phyloP scores from a whole-genome alignment of 35 echinoderm and acorn worm species.

The Lytechinus variegatus region DNA sequence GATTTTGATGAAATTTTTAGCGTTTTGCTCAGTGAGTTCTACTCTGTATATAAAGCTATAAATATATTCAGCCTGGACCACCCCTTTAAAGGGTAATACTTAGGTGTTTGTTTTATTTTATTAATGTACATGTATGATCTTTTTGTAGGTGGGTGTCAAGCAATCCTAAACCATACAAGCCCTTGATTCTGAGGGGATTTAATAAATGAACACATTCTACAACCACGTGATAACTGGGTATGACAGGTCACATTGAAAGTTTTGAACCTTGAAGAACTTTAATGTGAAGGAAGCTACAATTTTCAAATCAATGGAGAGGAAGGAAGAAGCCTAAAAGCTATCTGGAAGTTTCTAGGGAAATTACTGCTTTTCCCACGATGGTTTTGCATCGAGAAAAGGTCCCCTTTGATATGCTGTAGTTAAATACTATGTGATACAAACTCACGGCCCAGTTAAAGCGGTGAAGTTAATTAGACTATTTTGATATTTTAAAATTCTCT shows the following conservation, averaged over 20 bases:
- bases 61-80: too few species aligned
- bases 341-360: conserved; percentile 1
- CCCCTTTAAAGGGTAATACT: too few species aligned
- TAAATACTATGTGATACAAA: background rate
- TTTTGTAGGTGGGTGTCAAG: too few species aligned
- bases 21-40: too few species aligned
- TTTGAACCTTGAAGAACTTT: background rate
- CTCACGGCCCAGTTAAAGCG: background rate
- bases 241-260: background rate
- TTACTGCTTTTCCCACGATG: background rate
- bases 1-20: too few species aligned
- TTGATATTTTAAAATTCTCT: too few species aligned
- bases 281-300: background rate
- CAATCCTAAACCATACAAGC: too few species aligned
- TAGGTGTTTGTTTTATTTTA: too few species aligned
- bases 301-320: background rate
- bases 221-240: background rate
- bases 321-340: background rate
- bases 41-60: too few species aligned
- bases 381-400: background rate
- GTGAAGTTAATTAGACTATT: background rate
- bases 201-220: background rate
- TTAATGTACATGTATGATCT: too few species aligned
- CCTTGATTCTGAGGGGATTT: background rate
- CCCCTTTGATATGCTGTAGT: background rate